Evolutionary conservation across 2,888 invertebrate genomes (phyloP), one percentile per base, ranked within the genome.

Genomic region (Melipona bicolor): DNA sequence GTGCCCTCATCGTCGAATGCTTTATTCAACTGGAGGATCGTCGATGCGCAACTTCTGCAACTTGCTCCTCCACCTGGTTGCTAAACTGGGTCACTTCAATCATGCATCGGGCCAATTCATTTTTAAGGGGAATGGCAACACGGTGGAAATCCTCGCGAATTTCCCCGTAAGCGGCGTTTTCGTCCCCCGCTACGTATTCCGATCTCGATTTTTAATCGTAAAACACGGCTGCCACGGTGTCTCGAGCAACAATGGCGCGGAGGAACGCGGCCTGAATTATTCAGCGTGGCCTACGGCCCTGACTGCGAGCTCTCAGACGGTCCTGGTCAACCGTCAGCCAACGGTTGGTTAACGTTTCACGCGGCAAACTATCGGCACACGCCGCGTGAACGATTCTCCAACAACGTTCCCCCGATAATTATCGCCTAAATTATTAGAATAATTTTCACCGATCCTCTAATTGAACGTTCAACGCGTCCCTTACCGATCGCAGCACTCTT

Each of bases 381-480:
- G 21, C 32, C 13, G 65, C 36, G 65, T 32, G 79, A 84, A 75
- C 82, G 75, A 83, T 77, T 83, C 81, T 68, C 69, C 76, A 83
- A 13, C 77, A 80, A 52, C 71, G 17, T 27, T 61, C 4, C 2
- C 27, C 19, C 84, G 78, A 83, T 81, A 72, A 49, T 54, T 77
- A 56, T 52, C 79, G 43, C n/a, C 68, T 0, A 6, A 62, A 71
- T 76, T 59, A 64, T 56, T 32, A 74, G 71, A 88, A 89, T 89
- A 84, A 90, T 89, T 89, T 80, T 79, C 79, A 61, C 59, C 78
- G 69, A 62, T 75, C 80, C 81, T 77, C 71, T 87, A 86, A 90
- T 90, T 88, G 89, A 81, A 77, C 90, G 88, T 85, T 85, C 85
- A 85, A 89, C 85, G 84, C 80, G 82, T 78, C 69, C 17, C n/a